Percentiles rank a stretch among this genome's conserved stretches.
phyloP scores from a whole-genome alignment of 2,113 vertebrate genomes.

The Indicator indicator region DNA sequence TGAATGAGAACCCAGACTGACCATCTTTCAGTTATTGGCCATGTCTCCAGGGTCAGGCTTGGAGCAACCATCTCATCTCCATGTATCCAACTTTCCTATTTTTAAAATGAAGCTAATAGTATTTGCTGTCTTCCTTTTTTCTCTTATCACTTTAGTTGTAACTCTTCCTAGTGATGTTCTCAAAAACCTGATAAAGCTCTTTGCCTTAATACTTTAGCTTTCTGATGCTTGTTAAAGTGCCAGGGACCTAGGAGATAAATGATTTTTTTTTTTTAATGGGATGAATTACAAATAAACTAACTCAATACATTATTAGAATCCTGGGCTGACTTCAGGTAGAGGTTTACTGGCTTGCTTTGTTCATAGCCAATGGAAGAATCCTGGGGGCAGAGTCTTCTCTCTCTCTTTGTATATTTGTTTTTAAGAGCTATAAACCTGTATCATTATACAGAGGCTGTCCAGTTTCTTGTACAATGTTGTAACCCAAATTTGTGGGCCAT shows the following conservation, averaged over 20 bases:
- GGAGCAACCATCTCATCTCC: neutral
- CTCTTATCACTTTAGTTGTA: neutral
- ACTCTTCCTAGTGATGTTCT: neutral
- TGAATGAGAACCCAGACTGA: neutral
- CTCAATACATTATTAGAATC: neutral
- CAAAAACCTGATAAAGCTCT: neutral
- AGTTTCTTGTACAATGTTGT: conserved; percentile 11
- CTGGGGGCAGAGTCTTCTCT: neutral
- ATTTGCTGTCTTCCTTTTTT: neutral
- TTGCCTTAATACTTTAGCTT: neutral
- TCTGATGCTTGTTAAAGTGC: rapidly evolving
- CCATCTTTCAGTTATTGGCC: neutral
- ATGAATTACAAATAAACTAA: neutral
- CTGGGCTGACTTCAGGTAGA: neutral
- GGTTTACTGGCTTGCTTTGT: neutral
- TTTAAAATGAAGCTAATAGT: neutral
- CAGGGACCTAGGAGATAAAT: neutral
- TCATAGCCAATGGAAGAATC: neutral
- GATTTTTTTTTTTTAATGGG: neutral
- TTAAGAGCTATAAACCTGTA: neutral
- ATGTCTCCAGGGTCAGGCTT: neutral
- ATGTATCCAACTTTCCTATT: neutral
- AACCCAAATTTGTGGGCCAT: conserved; percentile 3
- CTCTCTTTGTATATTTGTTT: neutral
- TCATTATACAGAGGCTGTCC: conserved; percentile 7